Evolutionary conservation across 2,797 vertebrate genomes (phyloP).

Genomic region (Amblyopsis hoosieri): DNA sequence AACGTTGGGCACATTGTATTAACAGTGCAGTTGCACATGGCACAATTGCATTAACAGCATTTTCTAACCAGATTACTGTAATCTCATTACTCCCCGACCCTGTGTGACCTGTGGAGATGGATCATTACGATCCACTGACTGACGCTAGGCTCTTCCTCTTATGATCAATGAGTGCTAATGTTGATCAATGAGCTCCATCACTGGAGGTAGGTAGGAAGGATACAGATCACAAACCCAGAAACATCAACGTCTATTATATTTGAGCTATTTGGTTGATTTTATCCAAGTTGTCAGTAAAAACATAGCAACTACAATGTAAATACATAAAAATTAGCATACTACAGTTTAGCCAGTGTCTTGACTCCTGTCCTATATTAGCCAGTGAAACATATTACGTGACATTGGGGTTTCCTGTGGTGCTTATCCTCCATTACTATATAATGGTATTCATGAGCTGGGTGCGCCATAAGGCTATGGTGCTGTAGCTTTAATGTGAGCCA

Average conservation of each 20-base stretch:
- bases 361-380: constrained; percentile 20
- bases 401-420: constrained; percentile 48
- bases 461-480: constrained; percentile 53
- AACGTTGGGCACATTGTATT: too few relatives aligned
- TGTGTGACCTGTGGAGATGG: constrained; percentile 42
- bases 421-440: constrained; percentile 67
- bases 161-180: constrained; percentile 45
- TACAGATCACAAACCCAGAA: constrained; percentile 10
- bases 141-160: constrained; percentile 36
- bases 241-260: neutral
- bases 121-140: constrained; percentile 25
- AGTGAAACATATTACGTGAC: constrained; percentile 43
- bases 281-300: neutral
- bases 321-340: constrained; percentile 14
- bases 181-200: constrained; percentile 33
- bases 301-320: constrained; percentile 6
- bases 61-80: constrained; percentile 29
- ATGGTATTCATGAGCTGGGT: constrained; percentile 76
- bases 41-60: constrained; percentile 3
- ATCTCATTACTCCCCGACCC: constrained; percentile 24
- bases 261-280: neutral
- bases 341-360: constrained; percentile 7
- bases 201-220: constrained; percentile 15
- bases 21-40: too few relatives aligned
- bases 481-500: constrained; percentile 60